Evolutionary conservation across 2,888 invertebrate species (phyloP).

Genomic region (Oithona nana): DNA sequence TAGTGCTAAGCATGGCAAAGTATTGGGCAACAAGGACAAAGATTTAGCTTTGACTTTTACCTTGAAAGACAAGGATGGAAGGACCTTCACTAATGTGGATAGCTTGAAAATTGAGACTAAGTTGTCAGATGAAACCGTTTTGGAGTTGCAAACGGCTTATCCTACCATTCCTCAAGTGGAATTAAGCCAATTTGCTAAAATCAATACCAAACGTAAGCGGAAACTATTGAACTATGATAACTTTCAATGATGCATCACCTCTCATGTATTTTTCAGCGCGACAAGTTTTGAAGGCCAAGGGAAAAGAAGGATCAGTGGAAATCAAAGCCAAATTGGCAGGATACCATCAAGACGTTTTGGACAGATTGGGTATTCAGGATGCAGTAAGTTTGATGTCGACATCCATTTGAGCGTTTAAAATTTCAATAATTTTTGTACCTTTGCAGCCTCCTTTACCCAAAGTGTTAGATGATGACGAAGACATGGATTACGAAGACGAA

Average conservation of each 20-base stretch:
- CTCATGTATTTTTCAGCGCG: neutral
- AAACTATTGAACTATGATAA: neutral
- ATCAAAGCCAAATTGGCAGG: neutral
- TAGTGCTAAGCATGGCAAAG: neutral
- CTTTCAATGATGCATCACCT: too few species aligned
- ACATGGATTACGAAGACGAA: conserved; percentile 3
- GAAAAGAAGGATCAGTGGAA: neutral
- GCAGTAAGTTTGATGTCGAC: too few species aligned
- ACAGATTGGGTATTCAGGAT: neutral
- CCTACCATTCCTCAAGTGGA: neutral
- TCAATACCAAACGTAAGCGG: neutral
- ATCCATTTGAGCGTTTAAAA: too few species aligned
- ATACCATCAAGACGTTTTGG: neutral
- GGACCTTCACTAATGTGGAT: conserved; percentile 3
- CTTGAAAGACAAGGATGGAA: neutral
- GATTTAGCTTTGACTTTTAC: neutral
- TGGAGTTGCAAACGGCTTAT: neutral
- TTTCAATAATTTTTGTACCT: neutral
- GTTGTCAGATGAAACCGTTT: neutral
- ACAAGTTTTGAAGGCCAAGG: neutral
- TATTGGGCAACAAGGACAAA: neutral
- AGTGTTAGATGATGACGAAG: conserved; percentile 6
- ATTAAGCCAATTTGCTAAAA: neutral
- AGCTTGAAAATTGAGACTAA: neutral
- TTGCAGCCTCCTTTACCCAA: conserved; percentile 2